Percentiles rank a stretch among this genome's conserved stretches.
These are phyloP conservation scores for Meriones unguiculatus DNA, from an alignment of 2,113 vertebrate genomes.

Conservation along the genomic window DNA sequence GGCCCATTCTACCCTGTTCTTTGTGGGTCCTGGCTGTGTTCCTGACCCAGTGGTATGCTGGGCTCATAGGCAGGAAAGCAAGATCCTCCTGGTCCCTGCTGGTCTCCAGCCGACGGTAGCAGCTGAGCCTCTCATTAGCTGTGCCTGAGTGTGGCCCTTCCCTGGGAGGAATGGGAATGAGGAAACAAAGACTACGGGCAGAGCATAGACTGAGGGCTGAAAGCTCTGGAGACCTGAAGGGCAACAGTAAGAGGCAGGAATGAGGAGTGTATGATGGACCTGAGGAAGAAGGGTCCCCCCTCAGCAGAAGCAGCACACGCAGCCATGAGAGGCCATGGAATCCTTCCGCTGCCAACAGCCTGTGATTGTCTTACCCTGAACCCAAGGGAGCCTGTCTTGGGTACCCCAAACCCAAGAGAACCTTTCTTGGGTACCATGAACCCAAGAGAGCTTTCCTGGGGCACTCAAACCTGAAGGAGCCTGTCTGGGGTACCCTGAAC, in stretches of 20 bases:
- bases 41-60: background rate
- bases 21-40: background rate
- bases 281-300: background rate
- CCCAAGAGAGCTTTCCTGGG: no score
- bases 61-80: background rate
- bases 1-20: background rate
- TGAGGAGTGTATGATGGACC: no score
- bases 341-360: background rate
- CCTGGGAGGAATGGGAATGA: background rate
- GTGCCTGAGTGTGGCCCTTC: background rate
- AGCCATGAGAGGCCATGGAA: accelerated
- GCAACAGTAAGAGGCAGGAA: background rate
- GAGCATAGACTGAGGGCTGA: background rate
- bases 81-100: background rate
- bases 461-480: background rate
- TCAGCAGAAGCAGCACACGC: background rate
- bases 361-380: background rate
- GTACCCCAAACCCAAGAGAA: no score
- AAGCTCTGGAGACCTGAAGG: background rate
- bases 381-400: no score
- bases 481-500: no score
- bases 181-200: background rate
- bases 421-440: no score
- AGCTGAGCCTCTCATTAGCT: background rate
- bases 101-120: background rate